Conservation (phyloP, 2,113 vertebrate genomes). For the rat (Rattus norvegicus) region DNA sequence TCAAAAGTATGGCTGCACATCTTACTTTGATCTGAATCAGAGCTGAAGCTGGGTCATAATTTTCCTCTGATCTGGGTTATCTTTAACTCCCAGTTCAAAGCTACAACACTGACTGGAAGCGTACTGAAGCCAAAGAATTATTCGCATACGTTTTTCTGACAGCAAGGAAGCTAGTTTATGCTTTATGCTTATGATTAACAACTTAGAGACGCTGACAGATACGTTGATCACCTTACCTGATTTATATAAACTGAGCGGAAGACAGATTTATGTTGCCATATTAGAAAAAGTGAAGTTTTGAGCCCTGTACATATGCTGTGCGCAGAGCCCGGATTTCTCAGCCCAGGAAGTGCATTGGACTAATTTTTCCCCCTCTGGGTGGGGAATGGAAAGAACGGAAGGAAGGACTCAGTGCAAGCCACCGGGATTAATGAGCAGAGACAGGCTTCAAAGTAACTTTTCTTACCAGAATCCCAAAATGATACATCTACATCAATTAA, state of each 20-base stretch:
- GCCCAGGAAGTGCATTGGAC: neutral
- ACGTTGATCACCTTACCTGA: neutral
- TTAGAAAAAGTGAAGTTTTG: neutral
- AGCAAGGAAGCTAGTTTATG: neutral
- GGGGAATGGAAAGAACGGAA: constrained; percentile 15
- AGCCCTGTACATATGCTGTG: neutral
- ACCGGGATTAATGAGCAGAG: constrained; percentile 3
- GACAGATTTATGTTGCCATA: constrained; percentile 16
- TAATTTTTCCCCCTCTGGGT: neutral
- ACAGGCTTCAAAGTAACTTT: constrained; percentile 10
- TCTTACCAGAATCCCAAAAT: constrained; percentile 44
- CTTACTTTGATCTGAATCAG: constrained; percentile 54
- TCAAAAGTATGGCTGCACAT: constrained; percentile 50
- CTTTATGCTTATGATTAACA: constrained; percentile 47
- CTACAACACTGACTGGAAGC: neutral
- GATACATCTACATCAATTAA: constrained; percentile 58
- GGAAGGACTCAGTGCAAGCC: constrained; percentile 27
- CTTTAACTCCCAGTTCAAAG: constrained; percentile 31
- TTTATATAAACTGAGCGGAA: neutral
- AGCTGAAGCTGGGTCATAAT: constrained; percentile 20
- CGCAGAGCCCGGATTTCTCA: neutral
- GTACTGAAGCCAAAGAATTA: neutral
- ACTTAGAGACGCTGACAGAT: neutral
- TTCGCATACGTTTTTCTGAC: neutral
- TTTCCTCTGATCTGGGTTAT: constrained; percentile 40